Conservation (phyloP, 2,113 vertebrate species). For the Heloderma charlesbogerti region DNA sequence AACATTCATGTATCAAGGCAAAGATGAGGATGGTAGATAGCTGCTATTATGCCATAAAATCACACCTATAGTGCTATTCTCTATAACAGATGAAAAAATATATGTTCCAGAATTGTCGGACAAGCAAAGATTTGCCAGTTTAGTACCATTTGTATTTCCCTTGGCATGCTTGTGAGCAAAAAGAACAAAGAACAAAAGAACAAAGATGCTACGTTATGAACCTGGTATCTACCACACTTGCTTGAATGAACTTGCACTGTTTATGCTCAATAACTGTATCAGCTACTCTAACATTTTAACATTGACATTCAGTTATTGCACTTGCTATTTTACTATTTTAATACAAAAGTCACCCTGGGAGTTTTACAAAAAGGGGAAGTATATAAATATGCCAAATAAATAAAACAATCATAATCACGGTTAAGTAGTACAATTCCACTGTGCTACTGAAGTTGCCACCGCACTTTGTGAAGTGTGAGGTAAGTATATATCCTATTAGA, state of each 20-base stretch:
- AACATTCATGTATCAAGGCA: not conserved
- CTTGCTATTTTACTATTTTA: too few species aligned
- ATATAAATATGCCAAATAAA: not conserved
- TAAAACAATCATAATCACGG: not conserved
- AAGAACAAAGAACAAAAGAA: not conserved
- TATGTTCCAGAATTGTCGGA: not conserved
- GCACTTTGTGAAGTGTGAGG: not conserved
- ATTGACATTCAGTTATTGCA: too few species aligned
- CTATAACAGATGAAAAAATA: not conserved
- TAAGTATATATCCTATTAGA: not conserved
- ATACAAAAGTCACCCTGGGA: not conserved
- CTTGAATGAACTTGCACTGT: not conserved
- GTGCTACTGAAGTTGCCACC: not conserved
- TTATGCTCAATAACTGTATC: not conserved
- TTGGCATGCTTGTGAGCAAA: not conserved
- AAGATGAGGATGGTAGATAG: not conserved
- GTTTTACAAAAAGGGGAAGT: not conserved
- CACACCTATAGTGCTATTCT: not conserved
- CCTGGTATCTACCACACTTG: not conserved
- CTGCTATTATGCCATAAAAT: not conserved
- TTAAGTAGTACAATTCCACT: not conserved
- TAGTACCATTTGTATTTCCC: not conserved
- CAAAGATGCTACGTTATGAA: not conserved
- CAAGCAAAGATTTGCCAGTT: too few species aligned
- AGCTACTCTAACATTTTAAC: too few species aligned